These are phyloP conservation scores for Cyclophora albipunctata DNA, from an alignment of 2,888 invertebrate genomes.

Conservation along the genomic window DNA sequence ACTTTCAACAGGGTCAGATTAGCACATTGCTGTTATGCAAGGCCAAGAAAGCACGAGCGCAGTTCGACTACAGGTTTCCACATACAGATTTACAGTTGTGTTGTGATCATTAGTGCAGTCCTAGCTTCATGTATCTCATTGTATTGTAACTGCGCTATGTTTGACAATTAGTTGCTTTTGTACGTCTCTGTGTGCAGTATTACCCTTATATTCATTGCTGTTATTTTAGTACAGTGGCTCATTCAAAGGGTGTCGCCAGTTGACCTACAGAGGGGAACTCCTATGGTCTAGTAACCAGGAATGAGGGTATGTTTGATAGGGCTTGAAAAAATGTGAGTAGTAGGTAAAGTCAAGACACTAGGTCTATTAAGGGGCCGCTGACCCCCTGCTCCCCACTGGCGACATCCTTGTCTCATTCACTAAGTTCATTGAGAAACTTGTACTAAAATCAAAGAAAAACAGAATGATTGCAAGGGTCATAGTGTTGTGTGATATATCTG, in stretches of 20 bases:
- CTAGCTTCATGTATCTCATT: slow-evolving; percentile 58
- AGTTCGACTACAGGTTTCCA: slow-evolving; percentile 81
- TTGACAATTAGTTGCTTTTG: slow-evolving; percentile 36
- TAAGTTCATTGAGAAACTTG: too few relatives aligned
- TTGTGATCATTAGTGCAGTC: slow-evolving; percentile 70
- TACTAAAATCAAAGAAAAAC: too few relatives aligned
- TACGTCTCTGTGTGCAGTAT: slow-evolving; percentile 27
- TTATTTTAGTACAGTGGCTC: neutral
- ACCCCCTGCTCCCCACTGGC: too few relatives aligned
- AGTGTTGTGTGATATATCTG: slow-evolving; percentile 2
- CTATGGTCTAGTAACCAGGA: too few relatives aligned
- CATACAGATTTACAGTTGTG: slow-evolving; percentile 62
- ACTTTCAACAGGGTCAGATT: slow-evolving; percentile 87
- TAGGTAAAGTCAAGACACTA: too few relatives aligned
- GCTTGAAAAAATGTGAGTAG: too few relatives aligned
- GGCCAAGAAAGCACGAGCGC: slow-evolving; percentile 81
- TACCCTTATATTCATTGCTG: slow-evolving; percentile 18
- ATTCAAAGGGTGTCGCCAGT: too few relatives aligned
- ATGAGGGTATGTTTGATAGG: too few relatives aligned
- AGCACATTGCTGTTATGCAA: slow-evolving; percentile 81
- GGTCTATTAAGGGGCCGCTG: too few relatives aligned
- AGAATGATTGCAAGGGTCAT: too few relatives aligned
- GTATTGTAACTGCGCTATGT: slow-evolving; percentile 29
- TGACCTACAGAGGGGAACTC: too few relatives aligned
- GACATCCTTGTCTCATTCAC: too few relatives aligned